Base-by-base conservation (phyloP, 2,797 vertebrate species). In the Xenops minutus region DNA sequence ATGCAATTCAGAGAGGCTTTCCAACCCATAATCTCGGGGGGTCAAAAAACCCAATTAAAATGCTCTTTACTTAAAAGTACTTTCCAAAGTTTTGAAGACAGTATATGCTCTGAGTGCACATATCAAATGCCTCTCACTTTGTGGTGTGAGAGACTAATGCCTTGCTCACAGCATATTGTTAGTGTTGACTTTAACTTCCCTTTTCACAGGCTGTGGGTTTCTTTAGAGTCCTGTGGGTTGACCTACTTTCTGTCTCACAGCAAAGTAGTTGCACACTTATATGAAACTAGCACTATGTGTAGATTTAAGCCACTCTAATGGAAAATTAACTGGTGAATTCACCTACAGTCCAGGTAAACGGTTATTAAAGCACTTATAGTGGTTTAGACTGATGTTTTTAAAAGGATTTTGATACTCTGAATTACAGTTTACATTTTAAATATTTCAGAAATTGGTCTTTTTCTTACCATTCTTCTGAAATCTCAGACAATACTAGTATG, bases 391-490 rank as follows among this genome's bases (percentile, higher is more conserved):
- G 30, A 37, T 55, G 11, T 59, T 16, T 72, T 49, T 64, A 9
- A 44, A 86, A 74, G 10, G 29, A 74, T 88, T 93, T 82, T 69
- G 29, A 39, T 94, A 71, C 18, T 86, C 66, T 86, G 71, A 86
- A 88, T 92, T 83, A 69, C 9, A 32, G 69, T 91, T 96, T 95
- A 90, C 58, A 79, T 54, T 86, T 92, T 36, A 89, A 85, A 29
- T 88, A 37, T 71, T 95, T 91, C 71, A 74, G 79, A 95, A 80
- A 83, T 71, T 44, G n/a, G 14, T 83, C 29, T 91, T 91, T 95
- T 88, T 67, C 56, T 55, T 92, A 26, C 67, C 12, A 41, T 88
- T 92, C 27, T 87, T 80, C 46, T 91, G 61, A 51, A 59, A 61
- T 74, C 63, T 88, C 72, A 52, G 75, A 54, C 64, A 48, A 72